phyloP scores from a whole-genome alignment of 2,113 vertebrate species.

The Athene noctua region DNA sequence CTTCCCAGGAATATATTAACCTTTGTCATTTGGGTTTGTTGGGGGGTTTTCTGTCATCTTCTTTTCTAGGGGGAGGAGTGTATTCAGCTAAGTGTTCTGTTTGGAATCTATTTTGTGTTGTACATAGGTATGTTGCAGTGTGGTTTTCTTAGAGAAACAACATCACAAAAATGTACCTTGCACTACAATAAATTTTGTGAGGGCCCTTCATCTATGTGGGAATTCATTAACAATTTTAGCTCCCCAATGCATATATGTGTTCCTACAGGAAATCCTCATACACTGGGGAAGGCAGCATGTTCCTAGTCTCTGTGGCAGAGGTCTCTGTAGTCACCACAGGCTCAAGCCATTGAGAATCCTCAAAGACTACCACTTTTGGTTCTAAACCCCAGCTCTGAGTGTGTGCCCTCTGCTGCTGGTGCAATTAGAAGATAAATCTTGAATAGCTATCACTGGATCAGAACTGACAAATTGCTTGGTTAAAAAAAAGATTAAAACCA shows the following conservation, averaged over 20 bases:
- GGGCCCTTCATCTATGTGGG: rapidly evolving
- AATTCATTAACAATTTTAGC: neutral
- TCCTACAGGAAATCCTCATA: neutral
- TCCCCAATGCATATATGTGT: neutral
- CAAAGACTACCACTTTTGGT: neutral
- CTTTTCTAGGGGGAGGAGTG: neutral
- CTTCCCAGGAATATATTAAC: neutral
- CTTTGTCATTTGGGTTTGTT: neutral
- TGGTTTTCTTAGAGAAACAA: neutral
- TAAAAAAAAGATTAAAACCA: neutral
- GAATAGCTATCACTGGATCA: neutral
- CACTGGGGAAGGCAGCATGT: neutral
- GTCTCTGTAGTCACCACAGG: neutral
- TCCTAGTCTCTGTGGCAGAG: neutral
- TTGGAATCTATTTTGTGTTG: neutral
- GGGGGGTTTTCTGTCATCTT: neutral
- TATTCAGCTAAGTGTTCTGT: neutral
- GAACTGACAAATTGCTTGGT: neutral
- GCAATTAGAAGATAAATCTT: neutral
- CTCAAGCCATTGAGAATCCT: neutral
- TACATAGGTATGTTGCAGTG: neutral
- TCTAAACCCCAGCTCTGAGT: neutral
- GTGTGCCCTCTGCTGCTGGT: neutral
- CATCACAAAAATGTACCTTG: neutral
- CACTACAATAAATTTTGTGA: neutral